These are phyloP conservation scores for Tetropium fuscum DNA, from an alignment of 2,888 invertebrate species.

Conservation along the genomic window DNA sequence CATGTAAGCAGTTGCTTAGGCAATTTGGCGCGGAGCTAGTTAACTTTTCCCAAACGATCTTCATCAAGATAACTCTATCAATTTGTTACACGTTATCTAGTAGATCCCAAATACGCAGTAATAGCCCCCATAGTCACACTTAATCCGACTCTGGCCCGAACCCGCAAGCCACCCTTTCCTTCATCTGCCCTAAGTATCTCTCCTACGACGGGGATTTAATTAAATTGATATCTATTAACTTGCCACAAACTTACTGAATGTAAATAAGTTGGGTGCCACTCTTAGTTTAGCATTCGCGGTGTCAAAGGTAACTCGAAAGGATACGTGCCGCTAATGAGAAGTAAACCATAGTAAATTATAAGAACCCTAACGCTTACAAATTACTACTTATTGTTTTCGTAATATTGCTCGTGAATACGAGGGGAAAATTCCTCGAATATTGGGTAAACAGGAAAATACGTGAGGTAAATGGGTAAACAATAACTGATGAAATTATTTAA, in stretches of 20 bases:
- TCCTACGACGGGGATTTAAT: conserved; percentile 51
- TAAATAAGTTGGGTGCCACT: conserved; percentile 45
- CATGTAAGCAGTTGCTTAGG: too few relatives aligned
- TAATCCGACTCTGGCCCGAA: conserved; percentile 9
- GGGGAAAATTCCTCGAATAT: conserved; percentile 7
- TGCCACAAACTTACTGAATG: conserved; percentile 52
- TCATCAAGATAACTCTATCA: too few relatives aligned
- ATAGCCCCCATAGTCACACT: too few relatives aligned
- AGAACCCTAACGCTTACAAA: conserved; percentile 37
- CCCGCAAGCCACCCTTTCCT: conserved; percentile 17
- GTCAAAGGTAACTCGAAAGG: conserved; percentile 42
- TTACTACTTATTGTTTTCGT: conserved; percentile 38
- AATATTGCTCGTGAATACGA: conserved; percentile 10
- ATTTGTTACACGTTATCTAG: too few relatives aligned
- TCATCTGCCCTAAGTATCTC: conserved; percentile 21
- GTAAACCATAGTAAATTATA: conserved; percentile 39
- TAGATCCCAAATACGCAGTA: too few relatives aligned
- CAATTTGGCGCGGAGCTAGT: too few relatives aligned
- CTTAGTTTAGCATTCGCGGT: conserved; percentile 39
- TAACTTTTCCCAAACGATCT: too few relatives aligned
- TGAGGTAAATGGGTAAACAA: conserved; percentile 5
- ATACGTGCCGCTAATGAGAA: conserved; percentile 47
- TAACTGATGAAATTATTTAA: conserved; percentile 4
- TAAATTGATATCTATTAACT: conserved; percentile 61
- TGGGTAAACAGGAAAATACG: conserved; percentile 5